Evolutionary conservation across 2,888 invertebrate species (phyloP), one percentile per base, ranked within the genome.

Genomic region (Heliconius ismenius): DNA sequence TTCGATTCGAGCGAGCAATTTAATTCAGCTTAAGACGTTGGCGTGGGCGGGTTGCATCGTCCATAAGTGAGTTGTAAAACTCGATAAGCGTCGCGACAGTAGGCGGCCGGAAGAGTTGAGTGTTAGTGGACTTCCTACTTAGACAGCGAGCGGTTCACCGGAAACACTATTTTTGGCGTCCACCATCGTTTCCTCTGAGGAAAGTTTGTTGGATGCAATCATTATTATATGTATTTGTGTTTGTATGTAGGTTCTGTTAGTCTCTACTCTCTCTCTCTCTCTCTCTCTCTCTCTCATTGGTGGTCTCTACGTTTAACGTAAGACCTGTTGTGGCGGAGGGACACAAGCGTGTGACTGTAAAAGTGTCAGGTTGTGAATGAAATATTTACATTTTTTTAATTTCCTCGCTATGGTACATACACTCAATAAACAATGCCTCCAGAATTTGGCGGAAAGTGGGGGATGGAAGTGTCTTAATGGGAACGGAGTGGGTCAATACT

Each of bases 161-260:
- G 94, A 94, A 92, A 90, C 89, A 89, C 94, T 94, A 93, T 94
- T 94, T 94, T 93, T 91, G 93, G 94, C 91, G 92, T 91, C 91
- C 92, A 90, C 91, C 86, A 90, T 79, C 82, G 90, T 89, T 93
- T 94, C 93, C 92, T 92, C 86, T 81, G 91, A 91, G 91, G 93
- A 94, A 94, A 93, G 93, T 91, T 87, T 87, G 86, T 83, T 77
- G 83, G 80, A 85, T 86, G 75, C 75, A 74, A 78, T 75, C 70
- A 75, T 75, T 64, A 69, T 74, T 15, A 75, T 70, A 73, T 36
- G 3, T n/a, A n/a, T n/a, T 58, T n/a, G 15, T 60, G n/a, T 60
- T 7, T 60, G 24, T 24, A 24, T 24, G 60, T 60, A 11, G 6
- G 24, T 60, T 24, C 24, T 24, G 15, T 62, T 28, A 7, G 32